phyloP scores from a whole-genome alignment of 2,113 vertebrate genomes.

The Crotalus helleri region DNA sequence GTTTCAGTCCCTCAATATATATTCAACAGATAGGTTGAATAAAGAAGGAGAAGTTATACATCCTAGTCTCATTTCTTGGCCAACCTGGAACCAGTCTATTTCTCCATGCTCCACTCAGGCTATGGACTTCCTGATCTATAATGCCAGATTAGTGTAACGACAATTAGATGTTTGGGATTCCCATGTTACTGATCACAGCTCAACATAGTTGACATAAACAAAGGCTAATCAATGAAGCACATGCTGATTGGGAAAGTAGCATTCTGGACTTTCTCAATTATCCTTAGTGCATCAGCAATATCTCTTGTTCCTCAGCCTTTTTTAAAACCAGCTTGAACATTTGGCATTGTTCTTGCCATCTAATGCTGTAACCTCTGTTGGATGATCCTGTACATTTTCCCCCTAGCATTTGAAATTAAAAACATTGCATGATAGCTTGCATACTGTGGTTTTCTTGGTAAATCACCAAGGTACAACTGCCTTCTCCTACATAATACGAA shows the following conservation, averaged over 20 bases:
- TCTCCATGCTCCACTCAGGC: neutral
- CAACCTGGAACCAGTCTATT: neutral
- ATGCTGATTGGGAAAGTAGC: neutral
- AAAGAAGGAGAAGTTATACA: neutral
- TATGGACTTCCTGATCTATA: neutral
- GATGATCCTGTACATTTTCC: neutral
- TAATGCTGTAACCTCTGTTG: neutral
- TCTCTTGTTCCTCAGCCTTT: neutral
- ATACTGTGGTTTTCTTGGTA: neutral
- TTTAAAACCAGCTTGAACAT: neutral
- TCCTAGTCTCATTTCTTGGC: neutral
- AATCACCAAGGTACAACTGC: neutral
- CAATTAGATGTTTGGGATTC: neutral
- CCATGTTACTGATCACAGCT: neutral
- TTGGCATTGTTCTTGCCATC: neutral
- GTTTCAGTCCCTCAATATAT: too few species aligned
- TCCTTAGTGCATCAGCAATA: neutral
- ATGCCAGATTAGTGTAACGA: neutral
- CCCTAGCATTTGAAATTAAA: neutral
- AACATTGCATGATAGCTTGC: neutral
- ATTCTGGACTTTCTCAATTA: neutral
- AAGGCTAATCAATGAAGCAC: neutral
- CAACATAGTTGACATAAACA: neutral
- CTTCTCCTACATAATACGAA: neutral
- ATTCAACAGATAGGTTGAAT: neutral